These are phyloP conservation scores for Eupelmus urozonus DNA, from an alignment of 2,888 invertebrate genomes.

Conservation along the genomic window DNA sequence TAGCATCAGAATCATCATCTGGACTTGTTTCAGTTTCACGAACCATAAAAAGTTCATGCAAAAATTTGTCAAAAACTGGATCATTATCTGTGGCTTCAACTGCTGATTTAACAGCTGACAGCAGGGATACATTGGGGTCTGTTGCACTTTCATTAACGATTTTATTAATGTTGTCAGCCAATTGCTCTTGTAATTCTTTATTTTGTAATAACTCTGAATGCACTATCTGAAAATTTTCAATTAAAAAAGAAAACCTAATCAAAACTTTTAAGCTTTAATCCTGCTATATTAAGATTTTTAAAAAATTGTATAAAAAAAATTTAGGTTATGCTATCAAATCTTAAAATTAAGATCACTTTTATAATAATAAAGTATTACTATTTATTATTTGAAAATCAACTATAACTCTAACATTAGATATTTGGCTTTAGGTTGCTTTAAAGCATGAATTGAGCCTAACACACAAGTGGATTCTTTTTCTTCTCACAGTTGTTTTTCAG, in stretches of 20 bases:
- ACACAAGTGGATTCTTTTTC: too few relatives aligned
- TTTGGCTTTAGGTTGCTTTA: too few relatives aligned
- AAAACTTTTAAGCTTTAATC: too few relatives aligned
- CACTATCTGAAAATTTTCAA: slow-evolving; percentile 71
- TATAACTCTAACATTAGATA: too few relatives aligned
- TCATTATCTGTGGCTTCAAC: slow-evolving; percentile 79
- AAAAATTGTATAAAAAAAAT: too few relatives aligned
- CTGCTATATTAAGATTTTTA: too few relatives aligned
- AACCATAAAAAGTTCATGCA: slow-evolving; percentile 76
- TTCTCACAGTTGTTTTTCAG: too few relatives aligned
- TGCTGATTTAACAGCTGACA: slow-evolving; percentile 78
- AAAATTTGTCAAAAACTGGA: slow-evolving; percentile 78
- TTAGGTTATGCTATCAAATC: too few relatives aligned
- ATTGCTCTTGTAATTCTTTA: slow-evolving; percentile 79
- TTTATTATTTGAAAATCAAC: too few relatives aligned
- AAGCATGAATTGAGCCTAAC: too few relatives aligned
- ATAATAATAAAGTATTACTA: too few relatives aligned
- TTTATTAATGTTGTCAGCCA: slow-evolving; percentile 80
- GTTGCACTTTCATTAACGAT: slow-evolving; percentile 68
- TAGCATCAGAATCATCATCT: slow-evolving; percentile 68
- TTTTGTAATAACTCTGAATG: slow-evolving; percentile 78
- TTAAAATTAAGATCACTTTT: too few relatives aligned
- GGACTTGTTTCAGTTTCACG: slow-evolving; percentile 70
- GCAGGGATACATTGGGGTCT: slow-evolving; percentile 71
- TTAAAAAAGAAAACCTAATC: background rate